Evolutionary conservation across 2,113 vertebrate species (phyloP), one percentile per base, ranked within the genome.

Genomic region (Lampris megalopsis): DNA sequence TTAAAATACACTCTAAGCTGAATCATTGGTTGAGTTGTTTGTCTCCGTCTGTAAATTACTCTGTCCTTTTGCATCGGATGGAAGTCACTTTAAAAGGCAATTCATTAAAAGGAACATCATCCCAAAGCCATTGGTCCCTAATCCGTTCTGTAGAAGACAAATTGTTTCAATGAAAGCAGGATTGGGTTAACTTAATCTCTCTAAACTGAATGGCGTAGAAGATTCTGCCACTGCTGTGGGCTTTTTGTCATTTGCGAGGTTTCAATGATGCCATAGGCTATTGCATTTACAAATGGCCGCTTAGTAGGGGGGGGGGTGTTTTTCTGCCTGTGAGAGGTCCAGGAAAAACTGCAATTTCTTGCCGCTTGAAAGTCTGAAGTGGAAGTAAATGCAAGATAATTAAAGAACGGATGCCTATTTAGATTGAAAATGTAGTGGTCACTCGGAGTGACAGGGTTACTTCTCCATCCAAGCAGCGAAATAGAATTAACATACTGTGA

Each of bases 1-100:
- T 63, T 80, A 66, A 83, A 81, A 50, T 61, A 38, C 67, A 60
- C 74, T 73, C 75, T 77, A 48, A 45, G 53, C 50, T 71, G 80
- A 75, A 69, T 13, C 71, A 82, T 62, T 35, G 66, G 47, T 75
- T n/a, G 49, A 61, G 63, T 77, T 80, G 69, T 88, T 87, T 87
- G 88, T 75, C 58, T 52, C 59, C 79, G 83, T 75, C 77, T 24
- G 49, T 79, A 83, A 88, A 80, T 83, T 54, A 75, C 65, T 80
- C 73, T 79, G 73, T 64, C 71, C 72, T 69, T 77, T 61, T 54
- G 65, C 74, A 62, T 72, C 61, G 68, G 24, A 41, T 50, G 66
- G 41, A 57, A 79, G 77, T 80, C 75, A 42, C 37, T 76, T 88
- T 77, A 73, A 78, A 74, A 81, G 65, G 66, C 60, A 74, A 75